Percentiles rank a stretch among this genome's conserved stretches.
Conservation (phyloP, 2,797 vertebrate genomes). For the Eulemur rubriventer region DNA sequence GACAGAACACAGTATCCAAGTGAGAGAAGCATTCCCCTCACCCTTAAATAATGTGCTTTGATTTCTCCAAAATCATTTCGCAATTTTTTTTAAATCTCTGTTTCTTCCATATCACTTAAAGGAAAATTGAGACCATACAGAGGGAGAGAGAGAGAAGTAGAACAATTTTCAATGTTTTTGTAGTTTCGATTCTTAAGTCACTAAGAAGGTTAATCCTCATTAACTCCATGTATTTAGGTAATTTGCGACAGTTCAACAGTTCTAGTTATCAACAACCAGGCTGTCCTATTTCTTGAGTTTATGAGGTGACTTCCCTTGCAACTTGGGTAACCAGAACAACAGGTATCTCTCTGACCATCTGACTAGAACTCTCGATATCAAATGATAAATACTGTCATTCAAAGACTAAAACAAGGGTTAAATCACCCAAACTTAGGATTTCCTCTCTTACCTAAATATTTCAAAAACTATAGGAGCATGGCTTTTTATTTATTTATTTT, state of each 20-base stretch:
- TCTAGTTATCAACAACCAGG: not conserved
- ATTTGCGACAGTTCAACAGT: not conserved
- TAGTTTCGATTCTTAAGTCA: not conserved
- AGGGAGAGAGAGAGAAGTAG: not conserved
- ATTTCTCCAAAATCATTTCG: not conserved
- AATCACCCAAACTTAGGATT: not conserved
- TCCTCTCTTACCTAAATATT: not conserved
- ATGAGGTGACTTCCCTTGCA: not conserved
- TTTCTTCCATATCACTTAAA: not conserved
- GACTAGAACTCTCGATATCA: not conserved
- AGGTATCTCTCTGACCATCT: not conserved
- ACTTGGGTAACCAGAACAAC: not conserved
- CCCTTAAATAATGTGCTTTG: not conserved
- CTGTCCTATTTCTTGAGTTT: not conserved
- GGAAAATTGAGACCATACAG: not conserved
- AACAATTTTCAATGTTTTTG: not conserved
- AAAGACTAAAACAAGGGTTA: not conserved
- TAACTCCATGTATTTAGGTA: not conserved
- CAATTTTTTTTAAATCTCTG: too few species aligned
- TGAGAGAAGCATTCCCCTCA: not conserved
- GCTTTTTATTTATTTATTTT: not conserved
- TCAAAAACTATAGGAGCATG: not conserved
- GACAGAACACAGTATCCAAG: not conserved
- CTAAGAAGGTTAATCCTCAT: not conserved
- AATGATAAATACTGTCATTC: not conserved